A percentile compares a stretch with the other conserved stretches of the same genome.
These are phyloP conservation scores for Cherax destructor DNA, from an alignment of 1,140 invertebrate genomes.

Conservation along the genomic window DNA sequence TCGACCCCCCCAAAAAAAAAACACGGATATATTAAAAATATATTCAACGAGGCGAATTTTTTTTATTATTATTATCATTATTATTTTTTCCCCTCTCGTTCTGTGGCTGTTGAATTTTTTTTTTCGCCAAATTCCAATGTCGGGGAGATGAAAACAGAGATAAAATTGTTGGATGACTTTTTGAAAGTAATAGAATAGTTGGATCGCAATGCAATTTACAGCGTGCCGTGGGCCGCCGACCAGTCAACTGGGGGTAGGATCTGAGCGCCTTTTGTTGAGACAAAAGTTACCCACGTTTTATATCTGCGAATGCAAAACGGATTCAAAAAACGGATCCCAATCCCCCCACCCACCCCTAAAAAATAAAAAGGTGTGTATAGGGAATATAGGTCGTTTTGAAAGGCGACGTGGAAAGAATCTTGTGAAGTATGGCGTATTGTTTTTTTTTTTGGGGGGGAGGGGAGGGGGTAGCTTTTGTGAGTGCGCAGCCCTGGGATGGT, in stretches of 20 bases:
- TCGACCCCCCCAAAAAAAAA: too few species aligned
- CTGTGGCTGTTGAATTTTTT: not conserved
- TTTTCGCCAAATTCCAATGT: not conserved
- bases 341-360: too few species aligned
- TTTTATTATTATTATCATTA: too few species aligned
- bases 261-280: not conserved
- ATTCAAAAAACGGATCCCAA: not conserved
- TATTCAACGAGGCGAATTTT: too few species aligned
- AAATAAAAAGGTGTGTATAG: too few species aligned
- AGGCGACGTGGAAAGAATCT: not conserved
- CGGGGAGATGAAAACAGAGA: not conserved
- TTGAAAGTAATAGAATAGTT: conserved; percentile 1
- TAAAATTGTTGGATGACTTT: conserved; percentile 1
- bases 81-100: too few species aligned
- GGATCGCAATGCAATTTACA: not conserved
- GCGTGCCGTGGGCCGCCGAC: too few species aligned
- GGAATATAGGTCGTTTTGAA: not conserved
- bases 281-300: not conserved
- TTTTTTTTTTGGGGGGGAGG: not conserved
- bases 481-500: too few species aligned
- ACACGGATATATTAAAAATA: too few species aligned
- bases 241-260: not conserved
- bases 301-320: not conserved
- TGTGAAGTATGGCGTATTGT: not conserved
- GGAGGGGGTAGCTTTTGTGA: too few species aligned